These are phyloP conservation scores for Therioaphis trifolii DNA, from an alignment of 2,888 invertebrate species.

Conservation along the genomic window DNA sequence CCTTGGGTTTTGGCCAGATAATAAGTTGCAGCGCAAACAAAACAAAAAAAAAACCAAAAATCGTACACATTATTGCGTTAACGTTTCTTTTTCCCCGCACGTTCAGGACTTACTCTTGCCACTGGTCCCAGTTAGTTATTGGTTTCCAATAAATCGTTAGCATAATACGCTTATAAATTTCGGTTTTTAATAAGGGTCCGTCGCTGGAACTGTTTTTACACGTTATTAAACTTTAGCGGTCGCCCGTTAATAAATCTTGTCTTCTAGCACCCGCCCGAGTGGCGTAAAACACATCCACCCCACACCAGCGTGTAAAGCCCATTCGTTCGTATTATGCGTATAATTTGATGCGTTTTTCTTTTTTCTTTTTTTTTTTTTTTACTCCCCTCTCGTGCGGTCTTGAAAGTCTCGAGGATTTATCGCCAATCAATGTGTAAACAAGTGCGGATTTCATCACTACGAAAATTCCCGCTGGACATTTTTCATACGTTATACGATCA, in stretches of 20 bases:
- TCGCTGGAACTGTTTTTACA: constrained; percentile 51
- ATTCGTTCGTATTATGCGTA: constrained; percentile 40
- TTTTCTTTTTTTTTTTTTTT: background rate
- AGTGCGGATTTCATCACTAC: constrained; percentile 20
- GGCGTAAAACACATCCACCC: constrained; percentile 25
- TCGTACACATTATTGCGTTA: background rate
- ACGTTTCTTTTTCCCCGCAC: constrained; percentile 19
- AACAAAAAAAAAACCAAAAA: background rate
- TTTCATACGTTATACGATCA: background rate
- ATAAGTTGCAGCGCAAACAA: constrained; percentile 2
- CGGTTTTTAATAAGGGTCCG: constrained; percentile 60
- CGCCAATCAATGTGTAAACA: constrained; percentile 52
- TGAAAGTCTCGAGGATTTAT: constrained; percentile 49
- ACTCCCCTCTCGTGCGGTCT: constrained; percentile 22
- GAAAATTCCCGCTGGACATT: constrained; percentile 17
- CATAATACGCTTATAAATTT: constrained; percentile 62
- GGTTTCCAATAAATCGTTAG: constrained; percentile 62
- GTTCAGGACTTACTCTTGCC: constrained; percentile 2
- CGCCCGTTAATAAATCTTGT: constrained; percentile 56
- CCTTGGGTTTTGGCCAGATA: constrained; percentile 21
- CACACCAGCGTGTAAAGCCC: background rate
- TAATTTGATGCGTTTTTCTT: constrained; percentile 36
- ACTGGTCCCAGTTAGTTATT: constrained; percentile 32
- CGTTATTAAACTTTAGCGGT: constrained; percentile 61
- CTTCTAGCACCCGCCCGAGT: background rate